Conservation (phyloP, 1,140 invertebrate genomes). For the Teleopsis dalmanni region DNA sequence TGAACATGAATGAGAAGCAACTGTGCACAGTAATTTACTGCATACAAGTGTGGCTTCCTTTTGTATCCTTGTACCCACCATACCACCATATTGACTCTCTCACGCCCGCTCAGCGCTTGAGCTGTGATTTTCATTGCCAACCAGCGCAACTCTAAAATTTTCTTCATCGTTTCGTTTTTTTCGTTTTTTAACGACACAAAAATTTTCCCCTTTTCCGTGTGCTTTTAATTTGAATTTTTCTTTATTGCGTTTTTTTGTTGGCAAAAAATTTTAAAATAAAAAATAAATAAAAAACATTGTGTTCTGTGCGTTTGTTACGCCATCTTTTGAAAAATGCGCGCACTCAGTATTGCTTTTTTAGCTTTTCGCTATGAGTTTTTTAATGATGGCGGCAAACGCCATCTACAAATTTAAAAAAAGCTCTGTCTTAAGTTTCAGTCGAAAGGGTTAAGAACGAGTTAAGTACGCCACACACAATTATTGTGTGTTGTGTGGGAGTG, state of each 20-base stretch:
- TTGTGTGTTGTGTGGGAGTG: not conserved
- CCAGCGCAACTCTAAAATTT: too few species aligned
- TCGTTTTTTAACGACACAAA: not conserved
- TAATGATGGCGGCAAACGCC: slow-evolving; percentile 5
- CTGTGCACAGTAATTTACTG: too few species aligned
- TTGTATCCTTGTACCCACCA: not conserved
- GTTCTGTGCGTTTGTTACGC: not conserved
- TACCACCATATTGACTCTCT: not conserved
- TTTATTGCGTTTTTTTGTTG: slow-evolving; percentile 11
- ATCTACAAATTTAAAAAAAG: slow-evolving; percentile 5
- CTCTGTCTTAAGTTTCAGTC: not conserved
- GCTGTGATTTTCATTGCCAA: too few species aligned
- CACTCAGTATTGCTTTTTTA: slow-evolving; percentile 9
- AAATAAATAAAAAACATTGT: slow-evolving; percentile 6
- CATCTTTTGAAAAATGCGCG: slow-evolving; percentile 13
- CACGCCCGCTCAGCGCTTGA: not conserved
- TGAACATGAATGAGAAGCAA: not conserved
- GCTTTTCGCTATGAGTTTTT: slow-evolving; percentile 10
- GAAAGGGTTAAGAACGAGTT: too few species aligned
- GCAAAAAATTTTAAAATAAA: slow-evolving; percentile 11
- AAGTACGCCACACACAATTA: not conserved
- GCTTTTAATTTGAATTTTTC: slow-evolving; percentile 11
- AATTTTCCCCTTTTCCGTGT: slow-evolving; percentile 7
- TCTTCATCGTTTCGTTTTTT: not conserved
- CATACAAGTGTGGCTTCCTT: too few species aligned